A percentile compares a stretch with the other conserved stretches of the same genome.
Evolutionary conservation across 2,113 vertebrate species (phyloP).

Genomic region (Phoxinus phoxinus): DNA sequence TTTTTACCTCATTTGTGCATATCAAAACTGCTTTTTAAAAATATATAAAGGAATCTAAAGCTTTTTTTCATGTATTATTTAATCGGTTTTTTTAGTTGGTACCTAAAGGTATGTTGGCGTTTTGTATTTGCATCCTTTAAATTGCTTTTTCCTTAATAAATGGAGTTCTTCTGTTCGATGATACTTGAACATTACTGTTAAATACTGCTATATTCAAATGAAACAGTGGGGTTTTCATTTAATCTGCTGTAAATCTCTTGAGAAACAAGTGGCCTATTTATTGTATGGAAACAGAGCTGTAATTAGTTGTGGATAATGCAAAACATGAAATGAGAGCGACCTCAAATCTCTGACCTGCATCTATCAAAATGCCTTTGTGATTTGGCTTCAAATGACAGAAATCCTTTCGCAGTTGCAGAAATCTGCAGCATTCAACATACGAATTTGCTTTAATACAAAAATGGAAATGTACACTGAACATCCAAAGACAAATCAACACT

Average conservation of each 20-base stretch:
- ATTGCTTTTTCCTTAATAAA: conserved; percentile 71
- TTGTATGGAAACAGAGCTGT: conserved; percentile 16
- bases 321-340: conserved; percentile 6
- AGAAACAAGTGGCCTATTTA: neutral
- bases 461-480: conserved; percentile 5
- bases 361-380: conserved; percentile 3
- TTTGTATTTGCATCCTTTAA: conserved; percentile 76
- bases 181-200: neutral
- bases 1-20: conserved; percentile 81
- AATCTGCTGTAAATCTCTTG: neutral
- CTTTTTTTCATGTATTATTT: conserved; percentile 55
- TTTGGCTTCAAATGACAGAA: conserved; percentile 25
- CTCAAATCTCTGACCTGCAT: conserved; percentile 1
- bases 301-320: conserved; percentile 37
- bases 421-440: neutral
- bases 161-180: conserved; percentile 66
- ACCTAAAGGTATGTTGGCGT: conserved; percentile 65
- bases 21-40: conserved; percentile 67
- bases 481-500: conserved; percentile 11
- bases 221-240: neutral
- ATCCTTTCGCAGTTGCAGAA: neutral
- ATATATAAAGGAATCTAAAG: conserved; percentile 61
- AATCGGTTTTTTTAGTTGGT: conserved; percentile 52
- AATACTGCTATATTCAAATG: conserved; percentile 17
- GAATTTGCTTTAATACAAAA: conserved; percentile 45